Evolutionary conservation across 2,113 vertebrate genomes (phyloP).

Genomic region (Muntiacus muntjak): DNA sequence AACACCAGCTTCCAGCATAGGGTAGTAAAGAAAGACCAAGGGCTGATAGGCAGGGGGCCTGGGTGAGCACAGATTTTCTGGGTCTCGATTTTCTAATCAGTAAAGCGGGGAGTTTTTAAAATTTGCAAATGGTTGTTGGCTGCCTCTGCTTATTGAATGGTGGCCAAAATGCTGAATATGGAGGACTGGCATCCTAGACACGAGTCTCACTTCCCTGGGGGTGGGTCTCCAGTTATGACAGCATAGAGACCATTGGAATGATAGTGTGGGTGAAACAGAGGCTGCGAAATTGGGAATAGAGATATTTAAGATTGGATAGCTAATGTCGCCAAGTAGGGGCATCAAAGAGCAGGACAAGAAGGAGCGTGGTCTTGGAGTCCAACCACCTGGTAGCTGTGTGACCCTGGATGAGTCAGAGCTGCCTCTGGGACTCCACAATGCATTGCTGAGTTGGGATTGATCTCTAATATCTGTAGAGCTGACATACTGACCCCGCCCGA

Average conservation of each 20-base stretch:
- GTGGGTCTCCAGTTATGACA: background rate
- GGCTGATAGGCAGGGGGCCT: background rate
- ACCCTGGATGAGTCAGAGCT: too few relatives aligned
- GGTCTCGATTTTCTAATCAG: background rate
- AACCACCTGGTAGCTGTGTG: background rate
- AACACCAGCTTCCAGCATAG: background rate
- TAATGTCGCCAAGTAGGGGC: background rate
- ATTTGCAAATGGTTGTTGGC: background rate
- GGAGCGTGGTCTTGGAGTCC: background rate
- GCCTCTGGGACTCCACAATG: background rate
- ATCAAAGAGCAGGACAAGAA: background rate
- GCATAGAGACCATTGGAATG: background rate
- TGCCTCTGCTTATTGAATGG: background rate
- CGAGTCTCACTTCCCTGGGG: background rate
- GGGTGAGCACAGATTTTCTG: background rate
- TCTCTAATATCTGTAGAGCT: background rate
- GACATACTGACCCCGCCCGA: background rate
- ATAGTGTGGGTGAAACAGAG: background rate
- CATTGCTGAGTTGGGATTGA: background rate
- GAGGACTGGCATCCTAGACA: background rate
- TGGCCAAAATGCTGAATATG: background rate
- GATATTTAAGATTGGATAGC: background rate
- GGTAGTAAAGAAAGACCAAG: background rate
- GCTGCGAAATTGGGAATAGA: background rate
- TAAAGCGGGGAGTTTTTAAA: background rate